Percentiles rank a stretch among this genome's conserved stretches.
phyloP scores from a whole-genome alignment of 2,888 invertebrate genomes.

The Mechanitis messenoides region DNA sequence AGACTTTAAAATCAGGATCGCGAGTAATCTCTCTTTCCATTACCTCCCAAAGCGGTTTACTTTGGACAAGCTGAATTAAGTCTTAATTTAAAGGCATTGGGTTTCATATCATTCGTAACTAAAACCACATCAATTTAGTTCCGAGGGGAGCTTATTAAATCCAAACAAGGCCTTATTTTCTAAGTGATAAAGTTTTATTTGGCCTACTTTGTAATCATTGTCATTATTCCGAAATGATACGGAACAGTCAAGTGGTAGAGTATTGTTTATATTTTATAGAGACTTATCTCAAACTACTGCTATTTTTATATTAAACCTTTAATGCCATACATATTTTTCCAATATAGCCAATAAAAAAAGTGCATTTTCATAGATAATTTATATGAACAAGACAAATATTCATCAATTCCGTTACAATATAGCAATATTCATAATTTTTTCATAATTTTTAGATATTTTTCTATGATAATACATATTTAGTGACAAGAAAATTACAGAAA shows the following conservation, averaged over 20 bases:
- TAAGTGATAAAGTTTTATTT: slow-evolving; percentile 41
- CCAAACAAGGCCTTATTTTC: slow-evolving; percentile 44
- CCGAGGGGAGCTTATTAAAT: slow-evolving; percentile 35
- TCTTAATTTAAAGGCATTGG: slow-evolving; percentile 38
- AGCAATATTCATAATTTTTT: too few species aligned
- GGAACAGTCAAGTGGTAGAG: slow-evolving; percentile 1
- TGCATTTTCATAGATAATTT: too few species aligned
- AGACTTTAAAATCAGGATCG: slow-evolving; percentile 56
- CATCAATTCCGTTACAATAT: too few species aligned
- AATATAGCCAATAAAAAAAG: too few species aligned
- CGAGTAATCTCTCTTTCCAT: slow-evolving; percentile 50
- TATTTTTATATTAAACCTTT: background rate
- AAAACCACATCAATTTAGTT: slow-evolving; percentile 31
- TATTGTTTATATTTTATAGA: slow-evolving; percentile 1
- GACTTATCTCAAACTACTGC: background rate
- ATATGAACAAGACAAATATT: too few species aligned
- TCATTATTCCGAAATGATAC: slow-evolving; percentile 19
- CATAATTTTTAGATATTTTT: too few species aligned
- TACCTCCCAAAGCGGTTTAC: slow-evolving; percentile 31
- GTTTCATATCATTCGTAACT: slow-evolving; percentile 36
- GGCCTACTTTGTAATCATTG: slow-evolving; percentile 31
- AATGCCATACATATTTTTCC: too few species aligned
- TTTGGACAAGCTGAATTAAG: slow-evolving; percentile 37
- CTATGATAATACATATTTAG: too few species aligned
- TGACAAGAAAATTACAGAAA: too few species aligned